Percentiles rank a stretch among this genome's conserved stretches.
phyloP scores from a whole-genome alignment of 2,797 vertebrate genomes.

The Cossypha heuglini region DNA sequence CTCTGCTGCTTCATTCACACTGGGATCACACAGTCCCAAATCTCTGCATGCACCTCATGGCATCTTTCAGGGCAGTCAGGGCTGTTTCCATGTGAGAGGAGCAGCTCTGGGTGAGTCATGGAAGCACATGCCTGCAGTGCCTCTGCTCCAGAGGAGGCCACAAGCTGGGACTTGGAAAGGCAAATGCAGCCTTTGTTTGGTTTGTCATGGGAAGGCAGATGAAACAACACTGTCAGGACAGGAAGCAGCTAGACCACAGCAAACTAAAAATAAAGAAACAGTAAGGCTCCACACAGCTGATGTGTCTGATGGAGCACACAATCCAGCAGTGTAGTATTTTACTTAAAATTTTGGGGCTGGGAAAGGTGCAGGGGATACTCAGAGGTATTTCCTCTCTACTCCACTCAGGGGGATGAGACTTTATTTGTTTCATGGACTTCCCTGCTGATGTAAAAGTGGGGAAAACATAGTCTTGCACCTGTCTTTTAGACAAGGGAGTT shows the following conservation, averaged over 20 bases:
- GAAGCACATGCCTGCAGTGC: not conserved
- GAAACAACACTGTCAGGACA: not conserved
- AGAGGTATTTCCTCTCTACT: not conserved
- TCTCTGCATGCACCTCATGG: not conserved
- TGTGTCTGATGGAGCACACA: not conserved
- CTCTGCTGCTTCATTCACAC: not conserved
- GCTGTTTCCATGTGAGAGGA: not conserved
- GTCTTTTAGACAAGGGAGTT: not conserved
- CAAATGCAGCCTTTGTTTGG: not conserved
- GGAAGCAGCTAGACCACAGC: constrained; percentile 39
- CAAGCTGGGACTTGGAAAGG: not conserved
- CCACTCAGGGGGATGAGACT: not conserved
- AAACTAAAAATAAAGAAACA: constrained; percentile 51
- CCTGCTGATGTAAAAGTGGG: not conserved
- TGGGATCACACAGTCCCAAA: not conserved
- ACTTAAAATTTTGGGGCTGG: not conserved
- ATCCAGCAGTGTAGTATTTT: not conserved
- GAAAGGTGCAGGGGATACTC: not conserved
- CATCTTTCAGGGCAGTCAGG: not conserved
- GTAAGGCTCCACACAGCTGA: not conserved
- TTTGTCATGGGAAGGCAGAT: not conserved
- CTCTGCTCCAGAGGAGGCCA: not conserved
- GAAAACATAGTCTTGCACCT: not conserved
- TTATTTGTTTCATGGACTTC: not conserved
- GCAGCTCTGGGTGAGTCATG: not conserved